Conservation (phyloP, 2,113 vertebrate species). For the Cryptomyrus ogoouensis region DNA sequence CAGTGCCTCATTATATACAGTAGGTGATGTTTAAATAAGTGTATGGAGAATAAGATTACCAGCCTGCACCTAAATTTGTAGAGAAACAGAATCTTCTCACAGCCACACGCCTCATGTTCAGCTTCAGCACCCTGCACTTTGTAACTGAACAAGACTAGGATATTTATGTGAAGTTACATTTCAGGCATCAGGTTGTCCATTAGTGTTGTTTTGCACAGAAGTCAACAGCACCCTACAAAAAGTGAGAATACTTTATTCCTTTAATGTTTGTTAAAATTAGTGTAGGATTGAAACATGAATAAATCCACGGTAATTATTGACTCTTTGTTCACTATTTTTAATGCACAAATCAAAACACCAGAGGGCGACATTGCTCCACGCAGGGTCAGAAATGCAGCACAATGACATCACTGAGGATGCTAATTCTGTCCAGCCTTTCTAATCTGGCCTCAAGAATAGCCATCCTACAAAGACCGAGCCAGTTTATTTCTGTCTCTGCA, state of each 20-base stretch:
- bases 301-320: neutral
- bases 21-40: neutral
- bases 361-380: neutral
- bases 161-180: neutral
- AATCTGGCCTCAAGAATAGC: neutral
- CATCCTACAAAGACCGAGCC: neutral
- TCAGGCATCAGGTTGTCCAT: neutral
- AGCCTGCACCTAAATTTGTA: neutral
- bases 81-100: neutral
- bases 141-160: neutral
- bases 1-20: neutral
- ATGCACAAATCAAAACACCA: neutral
- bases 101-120: neutral
- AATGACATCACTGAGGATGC: neutral
- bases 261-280: neutral
- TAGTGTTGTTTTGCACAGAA: neutral
- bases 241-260: neutral
- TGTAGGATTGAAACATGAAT: neutral
- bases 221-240: neutral
- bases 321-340: neutral
- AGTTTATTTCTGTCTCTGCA: neutral
- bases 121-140: neutral
- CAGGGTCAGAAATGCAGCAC: neutral
- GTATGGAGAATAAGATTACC: neutral
- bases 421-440: neutral